A percentile compares a stretch with the other conserved stretches of the same genome.
Conservation (phyloP, 2,888 invertebrate genomes). For the Drosophila bunnanda region DNA sequence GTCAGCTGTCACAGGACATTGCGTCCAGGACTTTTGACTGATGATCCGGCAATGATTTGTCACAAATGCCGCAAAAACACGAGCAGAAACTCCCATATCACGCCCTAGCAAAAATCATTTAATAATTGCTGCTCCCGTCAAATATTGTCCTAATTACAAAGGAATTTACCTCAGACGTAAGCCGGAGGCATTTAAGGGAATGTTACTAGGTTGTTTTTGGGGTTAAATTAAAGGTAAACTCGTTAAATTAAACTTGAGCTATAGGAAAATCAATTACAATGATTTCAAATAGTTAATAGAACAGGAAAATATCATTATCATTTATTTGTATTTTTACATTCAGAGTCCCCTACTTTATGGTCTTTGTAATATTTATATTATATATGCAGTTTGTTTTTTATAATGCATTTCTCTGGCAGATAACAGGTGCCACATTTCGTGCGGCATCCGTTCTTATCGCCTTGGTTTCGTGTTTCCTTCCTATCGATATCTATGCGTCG, state of each 20-base stretch:
- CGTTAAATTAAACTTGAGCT: neutral
- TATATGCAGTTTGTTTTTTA: slow-evolving; percentile 4
- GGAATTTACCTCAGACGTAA: neutral
- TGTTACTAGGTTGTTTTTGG: neutral
- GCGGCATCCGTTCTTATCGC: slow-evolving; percentile 25
- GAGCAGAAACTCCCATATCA: slow-evolving; percentile 1
- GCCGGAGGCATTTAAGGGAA: neutral
- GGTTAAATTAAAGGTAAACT: neutral
- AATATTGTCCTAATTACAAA: slow-evolving; percentile 16
- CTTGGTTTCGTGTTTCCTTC: slow-evolving; percentile 30
- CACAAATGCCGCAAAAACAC: slow-evolving; percentile 43
- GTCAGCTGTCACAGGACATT: slow-evolving; percentile 64
- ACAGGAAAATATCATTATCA: neutral
- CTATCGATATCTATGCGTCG: slow-evolving; percentile 26
- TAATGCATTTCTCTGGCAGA: slow-evolving; percentile 35
- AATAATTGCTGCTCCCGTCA: slow-evolving; percentile 16
- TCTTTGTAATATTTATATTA: neutral
- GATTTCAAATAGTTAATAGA: neutral
- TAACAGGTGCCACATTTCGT: slow-evolving; percentile 56
- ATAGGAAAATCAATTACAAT: neutral
- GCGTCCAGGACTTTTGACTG: slow-evolving; percentile 67
- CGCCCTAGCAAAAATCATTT: slow-evolving; percentile 15
- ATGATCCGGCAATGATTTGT: slow-evolving; percentile 76
- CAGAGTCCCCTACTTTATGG: neutral
- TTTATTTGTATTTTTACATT: neutral